phyloP scores from a whole-genome alignment of 2,888 invertebrate species.

The Zelleria hepariella region DNA sequence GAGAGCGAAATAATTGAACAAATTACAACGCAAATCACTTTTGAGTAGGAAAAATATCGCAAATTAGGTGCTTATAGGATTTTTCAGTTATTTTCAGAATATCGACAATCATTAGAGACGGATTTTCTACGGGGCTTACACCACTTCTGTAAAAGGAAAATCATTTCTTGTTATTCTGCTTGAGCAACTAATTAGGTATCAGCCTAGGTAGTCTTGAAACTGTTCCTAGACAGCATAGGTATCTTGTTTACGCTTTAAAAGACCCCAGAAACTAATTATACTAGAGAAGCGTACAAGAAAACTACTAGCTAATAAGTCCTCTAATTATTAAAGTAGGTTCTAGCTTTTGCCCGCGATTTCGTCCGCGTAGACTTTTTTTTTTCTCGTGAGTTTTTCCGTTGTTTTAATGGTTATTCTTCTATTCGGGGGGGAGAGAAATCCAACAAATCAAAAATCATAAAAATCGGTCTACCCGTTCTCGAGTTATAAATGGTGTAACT shows the following conservation, averaged over 20 bases:
- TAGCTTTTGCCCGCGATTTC: no score
- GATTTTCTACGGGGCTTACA: background rate
- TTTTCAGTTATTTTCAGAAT: slow-evolving; percentile 14
- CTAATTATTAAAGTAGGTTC: no score
- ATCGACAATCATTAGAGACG: background rate
- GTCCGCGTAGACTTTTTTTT: no score
- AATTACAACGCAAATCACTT: slow-evolving; percentile 56
- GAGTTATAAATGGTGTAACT: no score
- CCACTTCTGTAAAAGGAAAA: background rate
- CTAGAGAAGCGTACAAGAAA: background rate
- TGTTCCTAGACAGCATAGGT: background rate
- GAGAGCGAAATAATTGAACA: slow-evolving; percentile 54
- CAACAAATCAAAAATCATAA: no score
- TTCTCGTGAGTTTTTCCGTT: no score
- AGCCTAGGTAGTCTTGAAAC: background rate
- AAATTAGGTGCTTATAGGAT: slow-evolving; percentile 62
- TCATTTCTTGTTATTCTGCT: background rate
- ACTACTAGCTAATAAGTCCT: background rate
- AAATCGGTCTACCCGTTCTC: no score
- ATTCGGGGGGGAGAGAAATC: no score
- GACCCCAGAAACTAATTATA: slow-evolving; percentile 14
- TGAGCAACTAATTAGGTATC: background rate
- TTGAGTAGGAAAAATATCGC: slow-evolving; percentile 39
- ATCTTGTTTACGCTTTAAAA: slow-evolving; percentile 1
- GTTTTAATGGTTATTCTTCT: no score